A percentile compares a stretch with the other conserved stretches of the same genome.
Evolutionary conservation across 2,113 vertebrate species (phyloP).

Genomic region (Recurvirostra avosetta): DNA sequence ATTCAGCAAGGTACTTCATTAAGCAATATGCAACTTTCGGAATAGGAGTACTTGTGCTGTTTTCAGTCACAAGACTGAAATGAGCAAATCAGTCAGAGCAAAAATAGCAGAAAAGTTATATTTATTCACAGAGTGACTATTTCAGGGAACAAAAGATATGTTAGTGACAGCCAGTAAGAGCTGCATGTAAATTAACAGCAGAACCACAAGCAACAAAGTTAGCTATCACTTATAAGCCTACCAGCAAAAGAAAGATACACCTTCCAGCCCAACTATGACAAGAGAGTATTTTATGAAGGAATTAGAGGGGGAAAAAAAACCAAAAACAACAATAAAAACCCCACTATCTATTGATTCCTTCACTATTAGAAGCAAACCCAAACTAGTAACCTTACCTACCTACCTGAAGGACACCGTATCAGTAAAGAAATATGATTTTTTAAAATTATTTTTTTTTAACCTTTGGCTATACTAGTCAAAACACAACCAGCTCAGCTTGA

Average conservation of each 20-base stretch:
- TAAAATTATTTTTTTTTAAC: neutral
- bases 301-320: neutral
- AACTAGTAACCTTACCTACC: neutral
- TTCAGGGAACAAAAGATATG: slow-evolving; percentile 51
- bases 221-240: neutral
- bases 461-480: neutral
- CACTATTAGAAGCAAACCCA: neutral
- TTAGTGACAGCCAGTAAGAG: slow-evolving; percentile 29
- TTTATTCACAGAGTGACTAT: slow-evolving; percentile 43
- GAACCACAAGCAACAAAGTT: slow-evolving; percentile 21
- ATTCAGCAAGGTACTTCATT: slow-evolving; percentile 64
- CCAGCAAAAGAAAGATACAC: neutral
- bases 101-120: slow-evolving; percentile 56
- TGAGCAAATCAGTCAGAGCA: slow-evolving; percentile 21
- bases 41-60: neutral
- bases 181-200: slow-evolving; percentile 31
- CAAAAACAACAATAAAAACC: neutral
- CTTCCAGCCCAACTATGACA: neutral
- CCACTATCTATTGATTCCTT: neutral
- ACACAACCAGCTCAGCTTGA: neutral
- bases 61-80: slow-evolving; percentile 21
- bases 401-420: neutral
- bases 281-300: neutral
- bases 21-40: neutral
- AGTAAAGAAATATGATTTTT: neutral